Base-by-base conservation (phyloP, 1,140 invertebrate species). In the Coelopa frigida region DNA sequence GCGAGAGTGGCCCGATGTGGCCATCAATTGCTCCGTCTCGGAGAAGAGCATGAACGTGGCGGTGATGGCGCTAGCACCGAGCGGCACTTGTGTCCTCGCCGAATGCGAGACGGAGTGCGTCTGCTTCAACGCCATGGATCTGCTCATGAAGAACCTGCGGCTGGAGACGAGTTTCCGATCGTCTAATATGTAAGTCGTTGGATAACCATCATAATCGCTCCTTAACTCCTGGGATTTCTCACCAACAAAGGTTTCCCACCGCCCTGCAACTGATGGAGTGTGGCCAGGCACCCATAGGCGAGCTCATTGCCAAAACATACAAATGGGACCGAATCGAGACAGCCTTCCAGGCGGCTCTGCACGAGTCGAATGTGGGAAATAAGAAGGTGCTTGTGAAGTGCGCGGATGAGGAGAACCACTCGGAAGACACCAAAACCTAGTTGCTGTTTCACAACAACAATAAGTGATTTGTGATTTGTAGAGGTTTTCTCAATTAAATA, bases 91-190 rank as follows among this genome's bases (percentile, higher is more conserved):
- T 48, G 53, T 65, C 2, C 43, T 65, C 6, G 49, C 61, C 0
- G 61, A 64, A 23, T 65, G 61, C 24, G 59, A 58, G 12, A 46
- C 48, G 0, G 61, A 65, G 39, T 55, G 56, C 41, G 57, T 56
- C 17, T 59, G 54, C 36, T 60, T 66, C 8, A 65, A 65, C 51
- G 57, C 57, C 0, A 46, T 65, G 2, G 59, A 65, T 20, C 41
- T 65, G 5, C 51, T 65, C 0, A 62, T 65, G 62, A 65, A 65
- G 29, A 61, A 65, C 32, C 64, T 65, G 18, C 51, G 54, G 7
- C 27, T 65, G 3, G 41, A 58, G 20, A 58, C 61, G 7, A 65
- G 61, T 14, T 65, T 60, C 46, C 53, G 61, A 5, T 60, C 54
- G 12, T 52, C 57, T 3, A 65, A 65, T 31, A 65, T 65, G 61